phyloP scores from a whole-genome alignment of 2,888 invertebrate genomes.

The Tethea ocularis region DNA sequence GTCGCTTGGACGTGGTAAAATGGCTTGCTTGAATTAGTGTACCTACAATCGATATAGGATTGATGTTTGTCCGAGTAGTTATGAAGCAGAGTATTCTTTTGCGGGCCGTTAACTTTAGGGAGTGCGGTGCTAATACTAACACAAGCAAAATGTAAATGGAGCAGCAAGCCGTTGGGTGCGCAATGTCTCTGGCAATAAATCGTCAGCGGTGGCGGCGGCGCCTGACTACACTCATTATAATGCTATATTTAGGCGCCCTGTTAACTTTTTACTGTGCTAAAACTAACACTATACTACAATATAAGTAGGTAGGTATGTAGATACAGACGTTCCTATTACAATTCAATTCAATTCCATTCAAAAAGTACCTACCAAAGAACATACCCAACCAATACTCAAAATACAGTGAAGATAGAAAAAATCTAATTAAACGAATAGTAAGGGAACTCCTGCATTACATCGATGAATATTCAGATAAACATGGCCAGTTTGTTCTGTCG shows the following conservation, averaged over 20 bases:
- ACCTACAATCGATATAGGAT: conserved; percentile 23
- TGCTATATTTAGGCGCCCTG: conserved; percentile 41
- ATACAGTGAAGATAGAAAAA: no score
- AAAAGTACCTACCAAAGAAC: no score
- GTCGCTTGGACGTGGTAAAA: conserved; percentile 16
- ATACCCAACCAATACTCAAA: no score
- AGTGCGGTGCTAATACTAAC: conserved; percentile 32
- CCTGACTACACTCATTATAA: conserved; percentile 40
- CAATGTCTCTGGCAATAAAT: conserved; percentile 47
- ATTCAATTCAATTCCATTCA: no score
- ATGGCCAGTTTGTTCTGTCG: conserved; percentile 19
- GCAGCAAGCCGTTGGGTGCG: conserved; percentile 31
- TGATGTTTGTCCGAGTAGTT: conserved; percentile 20
- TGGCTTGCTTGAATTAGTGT: conserved; percentile 28
- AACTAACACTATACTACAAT: conserved; percentile 5
- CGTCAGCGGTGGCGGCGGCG: conserved; percentile 25
- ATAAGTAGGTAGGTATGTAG: background rate
- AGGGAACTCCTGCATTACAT: background rate
- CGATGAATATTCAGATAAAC: background rate
- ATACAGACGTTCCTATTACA: no score
- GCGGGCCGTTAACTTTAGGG: conserved; percentile 29
- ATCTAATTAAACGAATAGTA: background rate
- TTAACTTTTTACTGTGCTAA: conserved; percentile 18
- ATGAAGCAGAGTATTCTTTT: conserved; percentile 22
- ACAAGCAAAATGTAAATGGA: conserved; percentile 47